phyloP scores from a whole-genome alignment of 2,797 vertebrate species.

The Hirundo rustica region DNA sequence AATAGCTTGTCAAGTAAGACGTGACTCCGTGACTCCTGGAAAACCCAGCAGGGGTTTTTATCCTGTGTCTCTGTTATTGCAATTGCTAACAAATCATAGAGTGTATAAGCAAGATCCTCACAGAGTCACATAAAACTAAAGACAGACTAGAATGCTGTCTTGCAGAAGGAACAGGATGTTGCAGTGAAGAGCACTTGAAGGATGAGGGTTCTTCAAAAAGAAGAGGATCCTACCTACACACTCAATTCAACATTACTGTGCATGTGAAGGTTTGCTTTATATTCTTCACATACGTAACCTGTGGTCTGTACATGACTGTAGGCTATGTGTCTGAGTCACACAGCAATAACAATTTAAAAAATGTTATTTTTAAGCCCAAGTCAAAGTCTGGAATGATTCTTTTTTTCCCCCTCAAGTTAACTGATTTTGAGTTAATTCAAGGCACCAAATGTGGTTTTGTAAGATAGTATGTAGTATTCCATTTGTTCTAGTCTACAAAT shows the following conservation, averaged over 20 bases:
- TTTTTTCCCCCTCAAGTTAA: neutral
- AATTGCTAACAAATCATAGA: neutral
- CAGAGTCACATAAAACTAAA: neutral
- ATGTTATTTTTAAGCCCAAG: neutral
- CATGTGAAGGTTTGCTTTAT: neutral
- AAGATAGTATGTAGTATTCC: neutral
- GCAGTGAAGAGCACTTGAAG: neutral
- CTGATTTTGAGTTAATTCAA: neutral
- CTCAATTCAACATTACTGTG: neutral
- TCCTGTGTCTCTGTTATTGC: neutral
- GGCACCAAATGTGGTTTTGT: neutral
- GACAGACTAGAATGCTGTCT: neutral
- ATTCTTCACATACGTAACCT: neutral
- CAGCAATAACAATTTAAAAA: neutral
- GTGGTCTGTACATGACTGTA: neutral
- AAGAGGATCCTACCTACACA: neutral
- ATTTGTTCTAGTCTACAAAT: slow-evolving; percentile 1
- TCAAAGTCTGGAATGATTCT: neutral
- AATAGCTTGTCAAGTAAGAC: neutral
- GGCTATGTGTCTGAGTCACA: neutral
- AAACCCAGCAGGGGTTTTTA: neutral
- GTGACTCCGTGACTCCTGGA: neutral
- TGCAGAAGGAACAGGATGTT: neutral
- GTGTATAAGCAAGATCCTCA: neutral
- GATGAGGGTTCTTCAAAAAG: neutral